Percentiles rank a stretch among this genome's conserved stretches.
These are phyloP conservation scores for Enoplosus armatus DNA, from an alignment of 2,797 vertebrate species.

Conservation along the genomic window DNA sequence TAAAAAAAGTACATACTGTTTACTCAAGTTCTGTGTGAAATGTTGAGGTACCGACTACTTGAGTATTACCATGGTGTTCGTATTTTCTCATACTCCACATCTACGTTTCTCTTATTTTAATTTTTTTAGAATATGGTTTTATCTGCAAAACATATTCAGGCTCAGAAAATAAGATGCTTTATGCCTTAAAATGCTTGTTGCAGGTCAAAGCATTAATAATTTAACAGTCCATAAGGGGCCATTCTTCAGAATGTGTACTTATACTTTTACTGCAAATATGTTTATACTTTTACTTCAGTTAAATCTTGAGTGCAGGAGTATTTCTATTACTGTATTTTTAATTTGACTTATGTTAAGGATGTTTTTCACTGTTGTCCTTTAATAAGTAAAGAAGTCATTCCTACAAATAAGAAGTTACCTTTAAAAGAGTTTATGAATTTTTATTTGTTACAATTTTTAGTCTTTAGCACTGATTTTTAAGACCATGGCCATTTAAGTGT, in stretches of 20 bases:
- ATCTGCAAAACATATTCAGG: neutral
- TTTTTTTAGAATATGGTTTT: neutral
- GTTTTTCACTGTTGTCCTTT: neutral
- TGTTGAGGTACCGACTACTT: neutral
- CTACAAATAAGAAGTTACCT: neutral
- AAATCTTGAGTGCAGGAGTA: neutral
- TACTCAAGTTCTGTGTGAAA: neutral
- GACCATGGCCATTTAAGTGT: neutral
- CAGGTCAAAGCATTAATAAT: neutral
- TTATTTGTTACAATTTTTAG: neutral
- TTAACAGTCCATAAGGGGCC: neutral
- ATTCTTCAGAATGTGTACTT: neutral
- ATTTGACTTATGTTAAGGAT: neutral
- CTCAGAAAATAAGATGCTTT: conserved; percentile 3
- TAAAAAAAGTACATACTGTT: neutral
- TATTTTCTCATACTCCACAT: neutral
- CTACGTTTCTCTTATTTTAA: neutral
- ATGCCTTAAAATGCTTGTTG: neutral
- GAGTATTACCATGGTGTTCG: neutral
- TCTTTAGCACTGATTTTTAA: neutral
- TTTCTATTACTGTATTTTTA: neutral
- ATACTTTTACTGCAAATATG: conserved; percentile 6
- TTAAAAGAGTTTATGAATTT: neutral
- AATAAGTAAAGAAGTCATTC: neutral
- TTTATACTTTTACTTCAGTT: neutral